Evolutionary conservation across 2,113 vertebrate genomes (phyloP).

Genomic region (Ginglymostoma cirratum): DNA sequence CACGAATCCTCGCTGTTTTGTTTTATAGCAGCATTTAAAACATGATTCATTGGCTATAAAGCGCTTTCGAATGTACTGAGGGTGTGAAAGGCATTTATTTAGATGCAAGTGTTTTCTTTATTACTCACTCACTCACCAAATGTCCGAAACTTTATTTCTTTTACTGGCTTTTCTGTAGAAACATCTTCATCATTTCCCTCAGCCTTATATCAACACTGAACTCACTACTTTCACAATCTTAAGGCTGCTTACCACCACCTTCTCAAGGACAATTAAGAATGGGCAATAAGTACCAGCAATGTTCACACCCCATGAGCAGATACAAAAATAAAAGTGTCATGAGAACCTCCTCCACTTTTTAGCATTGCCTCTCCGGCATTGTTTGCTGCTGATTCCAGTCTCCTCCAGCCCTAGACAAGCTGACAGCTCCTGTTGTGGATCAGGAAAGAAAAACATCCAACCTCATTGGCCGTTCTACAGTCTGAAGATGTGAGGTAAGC

Average conservation of each 20-base stretch:
- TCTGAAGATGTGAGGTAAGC: conserved; percentile 38
- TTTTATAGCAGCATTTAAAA: not conserved
- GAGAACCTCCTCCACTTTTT: not conserved
- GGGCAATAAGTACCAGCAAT: not conserved
- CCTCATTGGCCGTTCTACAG: conserved; percentile 29
- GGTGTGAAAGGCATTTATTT: not conserved
- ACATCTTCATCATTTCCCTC: not conserved
- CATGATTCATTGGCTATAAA: not conserved
- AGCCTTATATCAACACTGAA: not conserved
- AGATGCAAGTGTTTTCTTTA: not conserved
- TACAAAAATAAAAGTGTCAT: not conserved
- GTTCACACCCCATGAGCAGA: not conserved
- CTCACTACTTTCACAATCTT: not conserved
- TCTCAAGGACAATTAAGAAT: not conserved
- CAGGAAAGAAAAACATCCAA: conserved; percentile 12
- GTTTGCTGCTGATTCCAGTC: not conserved
- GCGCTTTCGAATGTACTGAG: not conserved
- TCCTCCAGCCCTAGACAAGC: conserved; percentile 9
- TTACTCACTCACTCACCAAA: not conserved
- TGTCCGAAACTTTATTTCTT: not conserved
- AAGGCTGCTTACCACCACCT: not conserved
- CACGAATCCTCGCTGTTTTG: not conserved
- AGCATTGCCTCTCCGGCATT: not conserved
- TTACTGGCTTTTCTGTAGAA: not conserved
- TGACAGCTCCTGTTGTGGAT: conserved; percentile 15